Evolutionary conservation across 2,797 vertebrate genomes (phyloP).

Genomic region (Odontamblyopus rebecca): DNA sequence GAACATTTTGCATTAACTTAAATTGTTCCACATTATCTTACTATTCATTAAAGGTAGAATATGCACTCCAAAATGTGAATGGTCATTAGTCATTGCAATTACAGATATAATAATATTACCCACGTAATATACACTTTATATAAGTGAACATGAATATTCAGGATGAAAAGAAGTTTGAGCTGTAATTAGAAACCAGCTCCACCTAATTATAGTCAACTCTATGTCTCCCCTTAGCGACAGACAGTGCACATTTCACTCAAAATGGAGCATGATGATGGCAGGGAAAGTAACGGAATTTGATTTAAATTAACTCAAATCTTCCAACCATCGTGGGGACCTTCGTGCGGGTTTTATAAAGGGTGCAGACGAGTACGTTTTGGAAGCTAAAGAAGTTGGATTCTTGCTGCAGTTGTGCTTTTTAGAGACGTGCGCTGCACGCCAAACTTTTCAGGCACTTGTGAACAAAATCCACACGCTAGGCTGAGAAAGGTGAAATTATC

Average conservation of each 20-base stretch:
- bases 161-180: background rate
- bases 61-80: too few relatives aligned
- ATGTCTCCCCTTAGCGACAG: conserved; percentile 50
- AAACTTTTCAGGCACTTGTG: conserved; percentile 2
- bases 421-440: background rate
- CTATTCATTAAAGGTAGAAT: background rate
- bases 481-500: background rate
- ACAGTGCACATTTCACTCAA: conserved; percentile 17
- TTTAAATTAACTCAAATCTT: background rate
- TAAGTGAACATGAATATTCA: background rate
- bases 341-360: background rate
- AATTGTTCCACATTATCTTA: background rate
- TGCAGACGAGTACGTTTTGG: background rate
- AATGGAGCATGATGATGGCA: conserved; percentile 14
- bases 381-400: background rate
- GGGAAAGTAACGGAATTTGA: conserved; percentile 32
- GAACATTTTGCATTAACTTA: background rate
- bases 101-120: background rate
- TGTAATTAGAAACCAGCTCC: conserved; percentile 42
- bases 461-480: conserved; percentile 11
- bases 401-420: background rate
- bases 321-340: background rate
- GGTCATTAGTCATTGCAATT: background rate
- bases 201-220: conserved; percentile 50
- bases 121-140: background rate